Percentiles rank a stretch among this genome's conserved stretches.
phyloP scores from a whole-genome alignment of 2,113 vertebrate genomes.

The Ginglymostoma cirratum region DNA sequence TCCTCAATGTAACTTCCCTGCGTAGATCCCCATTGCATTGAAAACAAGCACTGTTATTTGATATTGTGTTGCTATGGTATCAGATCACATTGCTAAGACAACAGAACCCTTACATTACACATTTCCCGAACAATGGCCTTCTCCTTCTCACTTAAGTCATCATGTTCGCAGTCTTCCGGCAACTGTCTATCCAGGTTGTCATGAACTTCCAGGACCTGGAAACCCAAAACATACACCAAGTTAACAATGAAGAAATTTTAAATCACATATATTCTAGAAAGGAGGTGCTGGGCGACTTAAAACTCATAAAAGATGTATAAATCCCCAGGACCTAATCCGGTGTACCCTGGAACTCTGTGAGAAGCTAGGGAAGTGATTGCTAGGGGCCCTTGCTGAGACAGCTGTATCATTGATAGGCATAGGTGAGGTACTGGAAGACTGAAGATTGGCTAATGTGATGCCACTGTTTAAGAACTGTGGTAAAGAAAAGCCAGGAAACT shows the following conservation, averaged over 20 bases:
- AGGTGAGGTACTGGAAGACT: no score
- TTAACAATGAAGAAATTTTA: not conserved
- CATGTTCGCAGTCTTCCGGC: slow-evolving; percentile 74
- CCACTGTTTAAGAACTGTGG: no score
- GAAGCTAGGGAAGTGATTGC: no score
- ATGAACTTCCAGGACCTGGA: slow-evolving; percentile 87
- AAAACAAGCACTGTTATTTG: not conserved
- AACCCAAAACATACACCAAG: not conserved
- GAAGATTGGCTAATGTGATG: no score
- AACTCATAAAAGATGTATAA: no score
- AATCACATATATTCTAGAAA: not conserved
- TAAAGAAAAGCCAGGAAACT: no score
- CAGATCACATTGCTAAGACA: not conserved
- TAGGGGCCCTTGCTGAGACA: no score
- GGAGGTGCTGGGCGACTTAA: no score
- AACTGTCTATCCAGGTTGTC: slow-evolving; percentile 87
- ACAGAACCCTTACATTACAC: slow-evolving; percentile 72
- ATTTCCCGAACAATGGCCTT: slow-evolving; percentile 92
- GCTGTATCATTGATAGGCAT: no score
- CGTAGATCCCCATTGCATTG: not conserved
- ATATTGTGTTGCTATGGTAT: not conserved
- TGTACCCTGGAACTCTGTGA: no score
- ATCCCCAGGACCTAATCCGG: no score
- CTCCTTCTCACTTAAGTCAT: slow-evolving; percentile 89
- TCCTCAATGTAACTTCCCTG: not conserved